A percentile compares a stretch with the other conserved stretches of the same genome.
phyloP scores from a whole-genome alignment of 2,888 invertebrate species.

The Scrobipalpa costella region DNA sequence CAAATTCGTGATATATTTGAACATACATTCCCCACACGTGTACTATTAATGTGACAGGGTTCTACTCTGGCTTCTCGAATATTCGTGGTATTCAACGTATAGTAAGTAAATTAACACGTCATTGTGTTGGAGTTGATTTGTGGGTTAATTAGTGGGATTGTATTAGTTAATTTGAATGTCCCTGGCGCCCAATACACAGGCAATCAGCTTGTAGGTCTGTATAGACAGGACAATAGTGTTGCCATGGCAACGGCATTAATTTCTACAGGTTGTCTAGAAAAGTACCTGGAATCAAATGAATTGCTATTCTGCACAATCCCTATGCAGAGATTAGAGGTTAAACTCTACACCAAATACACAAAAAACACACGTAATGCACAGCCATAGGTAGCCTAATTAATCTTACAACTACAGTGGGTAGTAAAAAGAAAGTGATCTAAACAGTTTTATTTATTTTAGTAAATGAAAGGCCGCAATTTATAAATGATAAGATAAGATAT shows the following conservation, averaged over 20 bases:
- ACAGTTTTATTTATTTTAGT: too few species aligned
- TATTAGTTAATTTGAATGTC: conserved; percentile 19
- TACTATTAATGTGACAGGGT: background rate
- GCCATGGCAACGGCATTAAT: background rate
- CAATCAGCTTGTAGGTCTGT: conserved; percentile 10
- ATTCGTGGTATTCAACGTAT: conserved; percentile 2
- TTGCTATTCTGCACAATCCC: too few species aligned
- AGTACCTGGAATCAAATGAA: too few species aligned
- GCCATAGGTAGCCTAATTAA: too few species aligned
- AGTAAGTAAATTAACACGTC: conserved; percentile 5
- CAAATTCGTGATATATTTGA: too few species aligned
- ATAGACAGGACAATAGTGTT: background rate
- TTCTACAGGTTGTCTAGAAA: background rate
- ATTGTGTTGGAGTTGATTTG: conserved; percentile 13
- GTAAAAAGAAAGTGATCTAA: too few species aligned
- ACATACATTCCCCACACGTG: background rate
- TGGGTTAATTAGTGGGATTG: conserved; percentile 14
- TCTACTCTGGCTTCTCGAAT: background rate
- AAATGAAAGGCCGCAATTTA: too few species aligned
- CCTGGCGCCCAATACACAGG: background rate
- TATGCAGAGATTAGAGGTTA: too few species aligned
- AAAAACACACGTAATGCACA: too few species aligned
- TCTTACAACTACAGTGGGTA: too few species aligned
- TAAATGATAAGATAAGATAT: too few species aligned
- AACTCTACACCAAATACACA: too few species aligned